Conservation (phyloP, 2,888 invertebrate species). For the Heliconius cydno region DNA sequence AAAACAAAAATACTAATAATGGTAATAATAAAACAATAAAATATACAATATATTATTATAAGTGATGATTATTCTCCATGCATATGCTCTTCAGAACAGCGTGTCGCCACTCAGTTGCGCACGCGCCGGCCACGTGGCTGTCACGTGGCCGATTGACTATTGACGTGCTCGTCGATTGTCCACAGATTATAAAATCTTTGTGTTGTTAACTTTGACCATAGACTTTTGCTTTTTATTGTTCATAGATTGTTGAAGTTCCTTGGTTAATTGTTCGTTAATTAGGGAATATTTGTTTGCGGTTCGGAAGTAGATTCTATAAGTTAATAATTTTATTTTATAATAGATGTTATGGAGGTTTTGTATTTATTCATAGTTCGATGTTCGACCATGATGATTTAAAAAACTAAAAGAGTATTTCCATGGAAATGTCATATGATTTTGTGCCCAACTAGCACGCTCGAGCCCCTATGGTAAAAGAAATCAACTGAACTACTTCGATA, state of each 20-base stretch:
- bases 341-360: no score
- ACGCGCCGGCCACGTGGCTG: conserved; percentile 70
- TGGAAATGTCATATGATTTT: neutral
- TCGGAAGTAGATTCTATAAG: neutral
- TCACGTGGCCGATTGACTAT: conserved; percentile 62
- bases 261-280: conserved; percentile 6
- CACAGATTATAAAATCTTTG: conserved; percentile 41
- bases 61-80: conserved; percentile 52
- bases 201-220: conserved; percentile 43
- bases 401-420: neutral
- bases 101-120: conserved; percentile 65
- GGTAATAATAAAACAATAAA: conserved; percentile 3
- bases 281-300: conserved; percentile 1
- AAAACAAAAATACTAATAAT: neutral
- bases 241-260: conserved; percentile 20
- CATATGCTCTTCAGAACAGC: conserved; percentile 79
- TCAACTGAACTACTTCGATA: no score
- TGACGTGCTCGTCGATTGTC: conserved; percentile 52
- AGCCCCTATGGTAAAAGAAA: no score
- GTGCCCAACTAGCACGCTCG: no score
- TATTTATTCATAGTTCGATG: no score
- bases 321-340: neutral
- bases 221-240: conserved; percentile 42
- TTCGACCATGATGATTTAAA: no score
- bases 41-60: conserved; percentile 18